Evolutionary conservation across 2,888 invertebrate genomes (phyloP).

Genomic region (Amphipoea lucens): DNA sequence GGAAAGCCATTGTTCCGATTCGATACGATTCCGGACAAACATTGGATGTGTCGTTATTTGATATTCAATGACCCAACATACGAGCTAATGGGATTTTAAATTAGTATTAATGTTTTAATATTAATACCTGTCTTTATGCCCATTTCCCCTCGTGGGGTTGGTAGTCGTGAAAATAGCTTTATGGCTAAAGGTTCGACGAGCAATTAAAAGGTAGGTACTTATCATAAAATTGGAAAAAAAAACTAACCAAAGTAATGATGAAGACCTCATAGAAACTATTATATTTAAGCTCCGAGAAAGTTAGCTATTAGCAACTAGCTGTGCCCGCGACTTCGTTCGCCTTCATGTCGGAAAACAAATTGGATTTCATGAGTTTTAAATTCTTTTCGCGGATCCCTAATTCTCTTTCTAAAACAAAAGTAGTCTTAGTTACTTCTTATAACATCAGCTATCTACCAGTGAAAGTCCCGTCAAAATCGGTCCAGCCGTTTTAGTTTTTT

Average conservation of each 20-base stretch:
- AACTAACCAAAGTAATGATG: neutral
- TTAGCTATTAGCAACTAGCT: neutral
- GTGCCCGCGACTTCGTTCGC: neutral
- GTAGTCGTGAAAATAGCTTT: conserved; percentile 17
- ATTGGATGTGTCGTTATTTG: conserved; percentile 66
- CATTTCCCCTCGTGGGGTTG: conserved; percentile 7
- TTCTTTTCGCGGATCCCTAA: neutral
- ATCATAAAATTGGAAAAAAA: neutral
- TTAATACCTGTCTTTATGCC: conserved; percentile 43
- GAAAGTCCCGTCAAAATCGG: too few species aligned
- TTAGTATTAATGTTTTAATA: conserved; percentile 69
- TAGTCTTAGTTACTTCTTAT: neutral
- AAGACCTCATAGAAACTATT: neutral
- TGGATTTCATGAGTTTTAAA: neutral
- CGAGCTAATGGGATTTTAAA: conserved; percentile 69
- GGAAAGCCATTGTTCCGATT: conserved; percentile 52
- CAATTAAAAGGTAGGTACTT: neutral
- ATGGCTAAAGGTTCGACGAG: neutral
- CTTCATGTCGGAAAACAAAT: neutral
- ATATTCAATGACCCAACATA: conserved; percentile 64
- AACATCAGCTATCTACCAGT: too few species aligned
- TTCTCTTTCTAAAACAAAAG: neutral
- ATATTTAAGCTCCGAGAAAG: neutral
- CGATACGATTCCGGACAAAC: conserved; percentile 55
- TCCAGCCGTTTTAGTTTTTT: too few species aligned